Evolutionary conservation across 2,888 invertebrate species (phyloP).

Genomic region (Criorhina ranunculi): DNA sequence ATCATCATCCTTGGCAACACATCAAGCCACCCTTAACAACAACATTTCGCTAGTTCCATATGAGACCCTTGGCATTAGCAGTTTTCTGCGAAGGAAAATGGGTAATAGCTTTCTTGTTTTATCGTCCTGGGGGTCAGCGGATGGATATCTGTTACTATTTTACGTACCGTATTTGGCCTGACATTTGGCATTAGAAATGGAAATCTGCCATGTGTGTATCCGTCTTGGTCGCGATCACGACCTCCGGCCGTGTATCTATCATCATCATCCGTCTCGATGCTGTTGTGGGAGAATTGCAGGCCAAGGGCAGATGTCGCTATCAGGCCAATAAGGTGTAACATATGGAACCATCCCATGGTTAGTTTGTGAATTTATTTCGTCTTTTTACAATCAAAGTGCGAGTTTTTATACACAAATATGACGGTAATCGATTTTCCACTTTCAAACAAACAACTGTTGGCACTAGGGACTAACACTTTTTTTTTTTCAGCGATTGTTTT

Average conservation of each 20-base stretch:
- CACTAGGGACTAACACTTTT: constrained; percentile 16
- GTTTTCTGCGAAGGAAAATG: constrained; percentile 6
- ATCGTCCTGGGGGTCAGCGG: constrained; percentile 9
- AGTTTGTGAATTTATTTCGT: neutral
- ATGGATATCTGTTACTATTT: constrained; percentile 18
- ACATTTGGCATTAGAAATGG: constrained; percentile 93
- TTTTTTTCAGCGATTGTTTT: neutral
- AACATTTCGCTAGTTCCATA: neutral
- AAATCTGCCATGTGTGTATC: constrained; percentile 85
- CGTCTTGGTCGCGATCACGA: constrained; percentile 56
- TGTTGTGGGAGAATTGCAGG: constrained; percentile 55
- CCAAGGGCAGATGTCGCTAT: constrained; percentile 64
- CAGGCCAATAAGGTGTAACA: constrained; percentile 61
- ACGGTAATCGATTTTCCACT: constrained; percentile 72
- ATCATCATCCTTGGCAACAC: constrained; percentile 18
- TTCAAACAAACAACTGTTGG: constrained; percentile 73
- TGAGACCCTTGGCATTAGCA: constrained; percentile 34
- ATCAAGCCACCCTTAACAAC: neutral
- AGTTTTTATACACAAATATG: constrained; percentile 14
- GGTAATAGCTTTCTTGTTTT: neutral
- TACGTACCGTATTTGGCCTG: constrained; percentile 90
- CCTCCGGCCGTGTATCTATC: constrained; percentile 25
- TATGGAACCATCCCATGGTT: constrained; percentile 72
- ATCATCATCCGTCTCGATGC: constrained; percentile 54
- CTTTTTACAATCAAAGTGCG: constrained; percentile 4